These are phyloP conservation scores for Drosophila mayri DNA, from an alignment of 1,140 invertebrate genomes.

Conservation along the genomic window DNA sequence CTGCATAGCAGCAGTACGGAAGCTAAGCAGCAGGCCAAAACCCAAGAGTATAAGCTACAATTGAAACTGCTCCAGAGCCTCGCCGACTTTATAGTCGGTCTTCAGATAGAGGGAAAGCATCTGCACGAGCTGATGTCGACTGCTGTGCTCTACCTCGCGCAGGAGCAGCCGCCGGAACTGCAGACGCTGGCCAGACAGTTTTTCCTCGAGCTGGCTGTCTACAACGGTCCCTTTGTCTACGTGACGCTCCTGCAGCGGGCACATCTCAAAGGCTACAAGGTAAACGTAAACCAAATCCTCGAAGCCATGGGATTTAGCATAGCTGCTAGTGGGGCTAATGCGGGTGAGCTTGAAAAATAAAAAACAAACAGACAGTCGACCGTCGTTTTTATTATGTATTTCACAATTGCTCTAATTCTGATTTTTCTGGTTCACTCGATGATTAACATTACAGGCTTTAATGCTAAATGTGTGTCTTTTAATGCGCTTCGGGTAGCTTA, in stretches of 20 bases:
- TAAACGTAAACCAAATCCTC: constrained; percentile 58
- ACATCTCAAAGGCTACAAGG: constrained; percentile 65
- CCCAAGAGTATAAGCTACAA: constrained; percentile 87
- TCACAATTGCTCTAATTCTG: constrained; percentile 66
- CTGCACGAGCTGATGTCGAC: constrained; percentile 85
- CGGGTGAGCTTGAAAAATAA: constrained; percentile 21
- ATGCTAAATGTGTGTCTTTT: constrained; percentile 67
- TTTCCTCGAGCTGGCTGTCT: constrained; percentile 44
- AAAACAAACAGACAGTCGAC: constrained; percentile 43
- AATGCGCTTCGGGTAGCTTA: constrained; percentile 40
- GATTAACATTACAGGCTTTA: constrained; percentile 57
- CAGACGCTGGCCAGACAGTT: constrained; percentile 75
- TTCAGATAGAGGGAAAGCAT: constrained; percentile 86
- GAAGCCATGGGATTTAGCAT: constrained; percentile 52
- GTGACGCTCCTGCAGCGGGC: constrained; percentile 68
- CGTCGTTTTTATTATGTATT: constrained; percentile 41
- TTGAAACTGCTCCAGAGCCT: constrained; percentile 85
- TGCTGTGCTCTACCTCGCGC: constrained; percentile 85
- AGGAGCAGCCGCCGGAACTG: constrained; percentile 85
- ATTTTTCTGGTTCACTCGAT: constrained; percentile 37
- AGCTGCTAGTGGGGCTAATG: not conserved
- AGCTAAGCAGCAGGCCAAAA: constrained; percentile 65
- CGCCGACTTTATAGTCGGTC: constrained; percentile 84
- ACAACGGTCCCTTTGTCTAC: constrained; percentile 78
- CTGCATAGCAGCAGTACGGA: constrained; percentile 63